Base-by-base conservation (phyloP, 1,140 invertebrate genomes). In the Chymomyza costata region DNA sequence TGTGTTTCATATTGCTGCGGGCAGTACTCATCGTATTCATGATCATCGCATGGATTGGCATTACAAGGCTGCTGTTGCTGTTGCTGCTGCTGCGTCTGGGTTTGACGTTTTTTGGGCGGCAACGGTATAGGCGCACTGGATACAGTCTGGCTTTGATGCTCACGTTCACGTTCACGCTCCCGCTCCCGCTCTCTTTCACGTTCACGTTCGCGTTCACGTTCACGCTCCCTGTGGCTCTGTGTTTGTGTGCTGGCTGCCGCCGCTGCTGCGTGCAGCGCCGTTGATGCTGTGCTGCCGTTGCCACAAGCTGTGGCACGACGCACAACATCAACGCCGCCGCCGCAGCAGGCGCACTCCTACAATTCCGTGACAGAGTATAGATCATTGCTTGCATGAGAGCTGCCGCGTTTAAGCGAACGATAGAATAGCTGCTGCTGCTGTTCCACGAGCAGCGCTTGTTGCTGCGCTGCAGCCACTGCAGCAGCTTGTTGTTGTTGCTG, bases 271-370 rank as follows among this genome's bases (percentile, higher is more conserved):
- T 69, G 68, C 74, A 66, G 59, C 62, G 73, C 41, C 46, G 65
- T 67, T 60, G 73, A 54, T 68, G 73, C 55, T 48, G 73, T 63
- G 78, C 58, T 48, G 59, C 32, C 37, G 56, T 25, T 14, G 50
- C 59, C 46, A 31, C 51, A 58, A 38, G 15, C 63, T 39, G 41
- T 48, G 40, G 41, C 43, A 54, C 83, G 68, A 34, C 82, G 74
- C 70, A 83, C 74, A 56, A 85, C 74, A 85, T 85, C 83, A 63
- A 84, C 83, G 58, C 84, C 83, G 61, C 84, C 84, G 63, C 83
- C 84, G 80, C 84, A 85, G 80, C 84, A 85, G 73, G 82, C 82
- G 69, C 83, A 85, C 57, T 85, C 83, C 83, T 85, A 85, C 84
- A 85, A 85, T 44, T 84, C 84, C 15, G 83, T 85, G 11, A 85